Evolutionary conservation across 2,113 vertebrate species (phyloP).

Genomic region (Montifringilla adamsi): DNA sequence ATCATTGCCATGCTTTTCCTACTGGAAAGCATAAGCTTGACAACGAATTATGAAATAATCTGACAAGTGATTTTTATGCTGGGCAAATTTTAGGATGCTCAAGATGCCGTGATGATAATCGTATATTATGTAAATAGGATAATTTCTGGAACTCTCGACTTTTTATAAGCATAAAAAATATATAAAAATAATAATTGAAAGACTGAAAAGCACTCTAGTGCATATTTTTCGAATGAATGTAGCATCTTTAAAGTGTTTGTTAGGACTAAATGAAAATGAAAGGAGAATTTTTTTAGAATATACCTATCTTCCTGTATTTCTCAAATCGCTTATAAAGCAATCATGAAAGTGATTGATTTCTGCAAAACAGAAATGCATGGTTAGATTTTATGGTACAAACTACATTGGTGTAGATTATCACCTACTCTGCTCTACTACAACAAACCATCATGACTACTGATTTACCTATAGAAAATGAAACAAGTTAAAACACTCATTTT

Average conservation of each 20-base stretch:
- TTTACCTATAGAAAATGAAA: neutral
- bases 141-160: neutral
- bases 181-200: neutral
- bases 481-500: neutral
- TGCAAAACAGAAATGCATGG: neutral
- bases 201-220: neutral
- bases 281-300: neutral
- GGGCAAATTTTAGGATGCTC: neutral
- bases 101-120: neutral
- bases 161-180: neutral
- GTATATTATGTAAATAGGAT: neutral
- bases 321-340: neutral
- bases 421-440: neutral
- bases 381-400: neutral
- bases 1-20: neutral
- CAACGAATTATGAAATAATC: neutral
- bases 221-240: neutral
- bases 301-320: neutral
- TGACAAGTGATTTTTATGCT: neutral
- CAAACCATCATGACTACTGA: neutral
- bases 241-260: neutral
- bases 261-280: neutral
- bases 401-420: neutral
- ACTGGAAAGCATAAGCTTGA: slow-evolving; percentile 16
- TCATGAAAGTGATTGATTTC: neutral